These are phyloP conservation scores for Yponomeuta malinellus DNA, from an alignment of 2,888 invertebrate genomes.

Conservation along the genomic window DNA sequence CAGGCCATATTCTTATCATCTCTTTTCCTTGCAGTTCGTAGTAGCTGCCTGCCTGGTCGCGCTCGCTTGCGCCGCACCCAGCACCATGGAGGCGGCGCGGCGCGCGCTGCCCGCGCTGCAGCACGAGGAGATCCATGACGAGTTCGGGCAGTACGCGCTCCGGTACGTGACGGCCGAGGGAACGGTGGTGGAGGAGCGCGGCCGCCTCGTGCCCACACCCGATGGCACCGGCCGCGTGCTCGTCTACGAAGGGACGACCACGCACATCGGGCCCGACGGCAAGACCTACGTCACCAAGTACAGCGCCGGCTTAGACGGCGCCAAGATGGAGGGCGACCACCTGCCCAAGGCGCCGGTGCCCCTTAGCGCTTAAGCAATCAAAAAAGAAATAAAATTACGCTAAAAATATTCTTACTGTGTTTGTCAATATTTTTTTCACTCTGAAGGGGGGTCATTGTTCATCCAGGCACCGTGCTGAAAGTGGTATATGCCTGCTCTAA, in stretches of 20 bases:
- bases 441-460: no score
- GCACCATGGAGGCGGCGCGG: constrained; percentile 12
- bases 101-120: constrained; percentile 36
- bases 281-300: constrained; percentile 48
- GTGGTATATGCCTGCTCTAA: no score
- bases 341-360: constrained; percentile 29
- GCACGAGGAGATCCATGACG: constrained; percentile 42
- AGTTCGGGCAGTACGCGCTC: constrained; percentile 43
- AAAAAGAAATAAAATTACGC: background rate
- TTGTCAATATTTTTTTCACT: no score
- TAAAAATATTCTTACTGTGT: no score
- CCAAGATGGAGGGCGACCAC: constrained; percentile 38
- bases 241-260: constrained; percentile 43
- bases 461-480: no score
- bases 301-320: constrained; percentile 43
- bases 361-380: background rate
- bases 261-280: constrained; percentile 46
- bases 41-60: constrained; percentile 10
- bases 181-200: constrained; percentile 42
- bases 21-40: background rate
- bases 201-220: constrained; percentile 39
- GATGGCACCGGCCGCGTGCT: constrained; percentile 37
- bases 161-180: constrained; percentile 51
- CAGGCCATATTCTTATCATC: background rate
- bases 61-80: constrained; percentile 1